Conservation (phyloP, 64 coral and sea anemone species). For the Hydrozoanthus tunicans region DNA sequence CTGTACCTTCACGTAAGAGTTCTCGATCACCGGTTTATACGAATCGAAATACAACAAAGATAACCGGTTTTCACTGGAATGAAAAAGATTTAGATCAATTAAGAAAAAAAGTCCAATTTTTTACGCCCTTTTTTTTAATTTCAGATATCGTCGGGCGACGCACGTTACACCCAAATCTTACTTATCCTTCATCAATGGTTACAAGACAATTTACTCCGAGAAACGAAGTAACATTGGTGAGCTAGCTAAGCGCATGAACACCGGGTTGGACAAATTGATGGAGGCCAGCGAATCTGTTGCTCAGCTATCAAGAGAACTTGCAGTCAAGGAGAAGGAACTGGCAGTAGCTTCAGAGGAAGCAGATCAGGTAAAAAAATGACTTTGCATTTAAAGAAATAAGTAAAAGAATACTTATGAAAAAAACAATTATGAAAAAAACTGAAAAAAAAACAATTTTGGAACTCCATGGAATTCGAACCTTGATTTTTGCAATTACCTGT, state of each 20-base stretch:
- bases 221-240: slow-evolving; percentile 85
- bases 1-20: no score
- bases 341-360: slow-evolving; percentile 92
- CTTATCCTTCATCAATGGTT: slow-evolving; percentile 95
- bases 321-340: slow-evolving; percentile 95
- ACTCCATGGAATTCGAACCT: no score
- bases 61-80: neutral
- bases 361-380: slow-evolving; percentile 58
- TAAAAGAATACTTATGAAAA: no score
- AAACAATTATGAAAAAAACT: no score
- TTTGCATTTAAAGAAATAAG: neutral
- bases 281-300: slow-evolving; percentile 96
- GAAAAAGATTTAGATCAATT: neutral
- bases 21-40: no score
- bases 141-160: slow-evolving; percentile 90
- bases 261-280: slow-evolving; percentile 92
- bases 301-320: slow-evolving; percentile 86
- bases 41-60: neutral
- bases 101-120: neutral
- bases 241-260: slow-evolving; percentile 90
- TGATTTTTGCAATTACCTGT: no score
- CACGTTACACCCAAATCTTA: slow-evolving; percentile 98
- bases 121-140: neutral
- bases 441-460: neutral
- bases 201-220: slow-evolving; percentile 83